Conservation (phyloP, 1,140 invertebrate genomes). For the Sesamia nonagrioides region DNA sequence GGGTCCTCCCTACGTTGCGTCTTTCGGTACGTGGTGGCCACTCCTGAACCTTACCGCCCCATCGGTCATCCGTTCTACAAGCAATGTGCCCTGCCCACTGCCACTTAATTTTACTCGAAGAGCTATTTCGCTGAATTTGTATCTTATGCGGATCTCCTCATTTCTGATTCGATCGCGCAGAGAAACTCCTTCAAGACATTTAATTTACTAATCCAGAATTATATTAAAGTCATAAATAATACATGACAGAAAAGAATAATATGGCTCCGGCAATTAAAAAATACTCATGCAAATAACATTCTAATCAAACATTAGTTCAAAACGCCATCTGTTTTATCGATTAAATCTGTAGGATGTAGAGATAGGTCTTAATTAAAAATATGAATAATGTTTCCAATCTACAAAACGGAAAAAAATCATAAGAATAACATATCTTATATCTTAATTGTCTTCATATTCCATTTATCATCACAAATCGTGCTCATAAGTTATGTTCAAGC, state of each 20-base stretch:
- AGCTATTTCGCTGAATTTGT: no score
- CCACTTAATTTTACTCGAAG: no score
- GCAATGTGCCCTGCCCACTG: no score
- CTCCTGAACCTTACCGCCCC: no score
- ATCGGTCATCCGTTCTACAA: no score
- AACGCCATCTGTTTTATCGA: background rate
- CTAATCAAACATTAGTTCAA: background rate
- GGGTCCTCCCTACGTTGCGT: no score
- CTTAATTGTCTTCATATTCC: conserved; percentile 10
- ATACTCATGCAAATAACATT: background rate
- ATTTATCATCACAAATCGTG: background rate
- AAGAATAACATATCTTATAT: conserved; percentile 5
- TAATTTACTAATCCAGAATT: background rate
- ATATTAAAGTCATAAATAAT: background rate
- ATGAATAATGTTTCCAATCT: background rate
- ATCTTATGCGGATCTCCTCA: no score
- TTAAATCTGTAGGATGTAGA: background rate
- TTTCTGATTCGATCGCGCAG: no score
- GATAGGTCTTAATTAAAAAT: background rate
- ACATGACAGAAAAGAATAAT: no score
- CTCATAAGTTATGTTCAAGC: conserved; percentile 26
- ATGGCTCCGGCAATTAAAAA: background rate
- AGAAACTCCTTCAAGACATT: no score
- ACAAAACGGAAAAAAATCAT: background rate
- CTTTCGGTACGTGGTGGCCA: no score